Conservation (phyloP, 2,797 vertebrate species). For the Chromobotia macracanthus region DNA sequence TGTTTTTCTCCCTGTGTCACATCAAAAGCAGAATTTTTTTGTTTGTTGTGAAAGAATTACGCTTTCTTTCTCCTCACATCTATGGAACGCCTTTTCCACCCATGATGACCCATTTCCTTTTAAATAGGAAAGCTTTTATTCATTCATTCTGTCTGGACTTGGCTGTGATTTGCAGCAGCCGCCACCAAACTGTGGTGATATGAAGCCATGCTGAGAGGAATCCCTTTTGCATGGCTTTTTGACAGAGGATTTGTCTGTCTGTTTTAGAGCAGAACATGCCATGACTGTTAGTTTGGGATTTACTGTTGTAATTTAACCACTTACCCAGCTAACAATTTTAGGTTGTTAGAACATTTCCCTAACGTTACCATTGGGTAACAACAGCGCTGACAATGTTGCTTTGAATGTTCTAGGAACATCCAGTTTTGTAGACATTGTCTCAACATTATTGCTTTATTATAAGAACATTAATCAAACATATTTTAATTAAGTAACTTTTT, state of each 20-base stretch:
- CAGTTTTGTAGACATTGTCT: too few relatives aligned
- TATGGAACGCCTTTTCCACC: slow-evolving; percentile 43
- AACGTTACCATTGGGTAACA: too few relatives aligned
- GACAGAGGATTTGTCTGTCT: slow-evolving; percentile 56
- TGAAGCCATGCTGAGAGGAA: slow-evolving; percentile 41
- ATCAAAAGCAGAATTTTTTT: background rate
- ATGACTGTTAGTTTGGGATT: slow-evolving; percentile 31
- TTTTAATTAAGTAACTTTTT: too few relatives aligned
- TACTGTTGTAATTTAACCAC: slow-evolving; percentile 38
- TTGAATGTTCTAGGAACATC: too few relatives aligned
- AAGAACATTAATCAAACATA: too few relatives aligned
- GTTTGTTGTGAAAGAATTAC: background rate
- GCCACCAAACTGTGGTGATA: slow-evolving; percentile 25
- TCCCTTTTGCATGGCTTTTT: slow-evolving; percentile 44
- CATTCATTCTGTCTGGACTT: slow-evolving; percentile 44
- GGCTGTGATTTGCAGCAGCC: slow-evolving; percentile 26
- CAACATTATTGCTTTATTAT: too few relatives aligned
- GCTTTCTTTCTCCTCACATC: slow-evolving; percentile 51
- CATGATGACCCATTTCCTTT: slow-evolving; percentile 59
- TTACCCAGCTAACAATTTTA: background rate
- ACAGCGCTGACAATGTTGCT: too few relatives aligned
- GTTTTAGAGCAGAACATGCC: slow-evolving; percentile 47
- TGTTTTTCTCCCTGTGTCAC: too few relatives aligned
- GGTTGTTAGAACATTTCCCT: too few relatives aligned
- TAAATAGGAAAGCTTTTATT: slow-evolving; percentile 54